Percentiles rank a stretch among this genome's conserved stretches.
Evolutionary conservation across 1,140 invertebrate genomes (phyloP).

Genomic region (silkworm (Bombyx mori)): ASM3026992v2 NC_085116.1:8229501-8230000

Average conservation of each 20-base stretch:
- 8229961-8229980: no score
- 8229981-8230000: no score
- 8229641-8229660: slow-evolving; percentile 4
- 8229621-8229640: neutral
- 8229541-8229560: no score
- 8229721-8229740: slow-evolving; percentile 65
- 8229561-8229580: no score
- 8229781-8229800: slow-evolving; percentile 68
- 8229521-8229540: no score
- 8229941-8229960: neutral
- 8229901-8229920: slow-evolving; percentile 5
- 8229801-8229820: slow-evolving; percentile 53
- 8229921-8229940: neutral
- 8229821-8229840: slow-evolving; percentile 58
- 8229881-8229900: slow-evolving; percentile 32
- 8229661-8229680: slow-evolving; percentile 5
- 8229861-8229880: slow-evolving; percentile 36
- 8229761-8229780: slow-evolving; percentile 69
- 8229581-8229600: no score
- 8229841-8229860: slow-evolving; percentile 38
- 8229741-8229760: slow-evolving; percentile 63
- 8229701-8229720: slow-evolving; percentile 44
- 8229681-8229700: slow-evolving; percentile 20
- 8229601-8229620: neutral
- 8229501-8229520: no score